A percentile compares a stretch with the other conserved stretches of the same genome.
Evolutionary conservation across 1,140 invertebrate genomes (phyloP).

Genomic region (Eurosta solidaginis): DNA sequence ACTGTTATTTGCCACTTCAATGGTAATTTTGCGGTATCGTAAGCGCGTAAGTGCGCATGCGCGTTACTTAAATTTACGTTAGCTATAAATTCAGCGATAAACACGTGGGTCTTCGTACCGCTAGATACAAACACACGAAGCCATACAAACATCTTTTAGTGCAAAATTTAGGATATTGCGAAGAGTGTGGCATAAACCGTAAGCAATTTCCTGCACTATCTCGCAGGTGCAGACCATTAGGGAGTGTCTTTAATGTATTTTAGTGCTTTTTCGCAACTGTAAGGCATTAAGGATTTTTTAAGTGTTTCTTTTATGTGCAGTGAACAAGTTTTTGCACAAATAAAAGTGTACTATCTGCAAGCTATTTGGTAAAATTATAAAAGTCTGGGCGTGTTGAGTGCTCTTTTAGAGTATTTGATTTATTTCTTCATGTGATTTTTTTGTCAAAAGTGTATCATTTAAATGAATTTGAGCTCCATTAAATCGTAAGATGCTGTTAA

Average conservation of each 20-base stretch:
- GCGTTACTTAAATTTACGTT: conserved; percentile 23
- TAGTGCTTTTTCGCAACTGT: not conserved
- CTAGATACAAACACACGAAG: not conserved
- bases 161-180: not conserved
- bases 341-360: too few relatives aligned
- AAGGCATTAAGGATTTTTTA: not conserved
- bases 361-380: not conserved
- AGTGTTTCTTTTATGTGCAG: not conserved
- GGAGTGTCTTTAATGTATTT: not conserved
- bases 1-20: not conserved
- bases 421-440: too few relatives aligned
- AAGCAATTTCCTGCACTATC: not conserved
- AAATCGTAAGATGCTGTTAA: too few relatives aligned
- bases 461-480: too few relatives aligned
- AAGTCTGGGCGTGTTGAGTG: too few relatives aligned
- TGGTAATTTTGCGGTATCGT: not conserved
- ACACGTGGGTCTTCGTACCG: not conserved
- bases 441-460: too few relatives aligned
- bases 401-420: too few relatives aligned
- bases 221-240: not conserved
- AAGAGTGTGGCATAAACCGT: not conserved
- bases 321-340: too few relatives aligned
- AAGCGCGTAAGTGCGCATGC: not conserved
- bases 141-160: not conserved
- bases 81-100: conserved; percentile 14